Percentiles rank a stretch among this genome's conserved stretches.
These are phyloP conservation scores for Gnathonemus echidnorhynchus DNA, from an alignment of 2,113 vertebrate genomes.

Conservation along the genomic window DNA sequence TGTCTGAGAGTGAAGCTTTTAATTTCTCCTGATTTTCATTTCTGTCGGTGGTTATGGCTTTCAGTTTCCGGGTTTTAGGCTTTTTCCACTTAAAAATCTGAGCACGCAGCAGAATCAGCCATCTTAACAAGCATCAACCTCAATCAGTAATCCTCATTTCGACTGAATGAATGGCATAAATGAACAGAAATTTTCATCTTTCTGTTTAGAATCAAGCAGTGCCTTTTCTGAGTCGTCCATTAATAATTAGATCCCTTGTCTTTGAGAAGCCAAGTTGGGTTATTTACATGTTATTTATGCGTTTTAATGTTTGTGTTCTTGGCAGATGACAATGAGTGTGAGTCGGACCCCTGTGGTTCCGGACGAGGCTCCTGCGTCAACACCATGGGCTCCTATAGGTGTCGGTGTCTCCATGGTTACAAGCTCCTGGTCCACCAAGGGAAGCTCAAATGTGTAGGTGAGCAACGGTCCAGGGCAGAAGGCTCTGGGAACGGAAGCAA, in stretches of 20 bases:
- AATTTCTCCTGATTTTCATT: not conserved
- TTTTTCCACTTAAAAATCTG: not conserved
- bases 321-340: conserved; percentile 77
- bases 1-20: not conserved
- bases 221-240: not conserved
- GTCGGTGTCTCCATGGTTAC: conserved; percentile 71
- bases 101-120: not conserved
- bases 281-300: not conserved
- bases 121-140: not conserved
- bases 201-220: not conserved
- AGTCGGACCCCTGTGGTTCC: conserved; percentile 69
- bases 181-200: not conserved
- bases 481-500: not conserved
- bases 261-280: not conserved
- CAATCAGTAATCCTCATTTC: not conserved
- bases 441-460: conserved; percentile 73
- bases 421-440: conserved; percentile 68
- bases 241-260: not conserved
- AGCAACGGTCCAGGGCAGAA: conserved; percentile 28
- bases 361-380: conserved; percentile 73
- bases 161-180: not conserved
- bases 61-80: not conserved
- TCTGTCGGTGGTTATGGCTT: not conserved
- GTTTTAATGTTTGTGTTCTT: not conserved
- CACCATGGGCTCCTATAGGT: conserved; percentile 72